A percentile compares a stretch with the other conserved stretches of the same genome.
Evolutionary conservation across 37 sponge, comb jelly and placozoan species (phyloP).

Genomic region (Beroe forskalii): DNA sequence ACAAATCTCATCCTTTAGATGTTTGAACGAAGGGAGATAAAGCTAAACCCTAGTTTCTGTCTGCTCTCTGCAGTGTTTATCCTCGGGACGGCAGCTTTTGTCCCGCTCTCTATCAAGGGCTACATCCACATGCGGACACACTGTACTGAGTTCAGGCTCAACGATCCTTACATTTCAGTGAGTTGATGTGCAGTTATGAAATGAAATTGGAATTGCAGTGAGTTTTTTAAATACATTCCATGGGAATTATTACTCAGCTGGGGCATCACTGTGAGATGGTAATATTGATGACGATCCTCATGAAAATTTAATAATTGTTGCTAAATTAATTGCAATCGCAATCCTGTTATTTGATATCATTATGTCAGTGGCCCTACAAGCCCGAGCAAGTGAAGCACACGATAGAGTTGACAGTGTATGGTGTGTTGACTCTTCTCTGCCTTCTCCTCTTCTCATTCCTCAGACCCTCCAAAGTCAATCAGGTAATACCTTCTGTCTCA

Average conservation of each 20-base stretch:
- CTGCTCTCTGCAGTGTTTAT: neutral
- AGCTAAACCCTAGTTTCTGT: neutral
- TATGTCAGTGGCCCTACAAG: constrained; percentile 15
- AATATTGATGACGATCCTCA: no score
- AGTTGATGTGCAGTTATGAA: no score
- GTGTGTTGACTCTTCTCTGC: neutral
- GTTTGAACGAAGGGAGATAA: neutral
- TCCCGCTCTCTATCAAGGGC: constrained; percentile 11
- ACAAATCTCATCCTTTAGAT: neutral
- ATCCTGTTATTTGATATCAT: no score
- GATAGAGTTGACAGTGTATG: neutral
- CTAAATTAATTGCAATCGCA: no score
- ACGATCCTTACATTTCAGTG: constrained; percentile 16
- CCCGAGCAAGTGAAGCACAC: constrained; percentile 13
- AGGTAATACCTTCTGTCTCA: no score
- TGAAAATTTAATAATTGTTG: no score
- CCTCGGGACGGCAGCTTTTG: neutral
- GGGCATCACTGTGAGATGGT: no score
- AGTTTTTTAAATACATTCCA: no score
- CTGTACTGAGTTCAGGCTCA: constrained; percentile 11
- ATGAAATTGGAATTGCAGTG: no score
- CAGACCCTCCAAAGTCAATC: neutral
- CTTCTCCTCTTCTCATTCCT: neutral
- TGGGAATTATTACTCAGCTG: no score
- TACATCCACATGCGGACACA: constrained; percentile 2